These are phyloP conservation scores for Parasteatoda lunata DNA, from an alignment of 2,888 invertebrate genomes.

Conservation along the genomic window DNA sequence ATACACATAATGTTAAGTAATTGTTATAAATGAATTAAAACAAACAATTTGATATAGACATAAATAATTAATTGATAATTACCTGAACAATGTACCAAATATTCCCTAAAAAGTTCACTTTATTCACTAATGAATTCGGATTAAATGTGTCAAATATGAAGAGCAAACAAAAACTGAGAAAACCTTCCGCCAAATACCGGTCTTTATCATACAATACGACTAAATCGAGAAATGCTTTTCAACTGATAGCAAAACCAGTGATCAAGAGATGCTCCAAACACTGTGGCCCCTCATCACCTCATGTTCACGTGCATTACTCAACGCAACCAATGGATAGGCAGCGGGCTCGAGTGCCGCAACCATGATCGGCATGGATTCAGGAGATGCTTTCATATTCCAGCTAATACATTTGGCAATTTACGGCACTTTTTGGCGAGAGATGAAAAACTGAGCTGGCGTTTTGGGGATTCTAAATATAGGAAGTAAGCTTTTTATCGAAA, in stretches of 20 bases:
- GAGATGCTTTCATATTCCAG: neutral
- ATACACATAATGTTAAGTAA: no score
- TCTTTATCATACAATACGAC: neutral
- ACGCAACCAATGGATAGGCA: slow-evolving; percentile 29
- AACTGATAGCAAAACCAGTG: neutral
- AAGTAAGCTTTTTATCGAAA: neutral
- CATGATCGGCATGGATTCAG: slow-evolving; percentile 23
- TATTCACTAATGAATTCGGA: neutral
- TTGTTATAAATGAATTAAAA: no score
- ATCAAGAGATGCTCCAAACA: neutral
- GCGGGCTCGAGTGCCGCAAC: slow-evolving; percentile 25
- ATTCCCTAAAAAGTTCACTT: neutral
- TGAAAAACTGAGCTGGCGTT: neutral
- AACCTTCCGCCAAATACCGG: neutral
- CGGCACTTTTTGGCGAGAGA: neutral
- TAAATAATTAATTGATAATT: no score
- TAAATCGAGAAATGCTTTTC: slow-evolving; percentile 13
- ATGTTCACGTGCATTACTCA: slow-evolving; percentile 49
- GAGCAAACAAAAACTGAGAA: neutral
- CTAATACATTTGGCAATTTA: neutral
- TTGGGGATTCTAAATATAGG: neutral
- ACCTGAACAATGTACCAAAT: no score
- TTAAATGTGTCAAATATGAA: neutral
- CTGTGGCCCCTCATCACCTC: slow-evolving; percentile 34
- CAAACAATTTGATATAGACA: no score